Evolutionary conservation across 2,888 invertebrate species (phyloP).

Genomic region (Calameuta pallipes): DNA sequence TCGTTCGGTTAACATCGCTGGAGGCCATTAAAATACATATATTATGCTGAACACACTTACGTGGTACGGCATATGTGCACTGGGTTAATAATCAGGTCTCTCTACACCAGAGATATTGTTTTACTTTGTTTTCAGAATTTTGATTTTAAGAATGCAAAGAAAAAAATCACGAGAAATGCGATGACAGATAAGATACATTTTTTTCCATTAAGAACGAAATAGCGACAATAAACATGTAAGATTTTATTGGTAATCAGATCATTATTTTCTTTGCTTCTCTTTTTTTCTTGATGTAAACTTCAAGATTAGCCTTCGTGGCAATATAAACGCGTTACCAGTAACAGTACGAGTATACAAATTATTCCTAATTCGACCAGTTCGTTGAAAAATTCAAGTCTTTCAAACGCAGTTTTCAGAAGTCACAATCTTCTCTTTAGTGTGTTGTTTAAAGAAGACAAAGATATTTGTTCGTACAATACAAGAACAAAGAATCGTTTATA

Average conservation of each 20-base stretch:
- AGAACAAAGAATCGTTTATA: neutral
- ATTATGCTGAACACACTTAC: neutral
- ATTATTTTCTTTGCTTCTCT: neutral
- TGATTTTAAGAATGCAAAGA: neutral
- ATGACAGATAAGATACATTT: neutral
- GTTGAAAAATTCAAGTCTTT: neutral
- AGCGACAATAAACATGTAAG: neutral
- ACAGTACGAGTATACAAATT: neutral
- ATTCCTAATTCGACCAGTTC: neutral
- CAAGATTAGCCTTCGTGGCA: neutral
- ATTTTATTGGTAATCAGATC: neutral
- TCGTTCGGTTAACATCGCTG: neutral
- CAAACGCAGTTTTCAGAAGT: neutral
- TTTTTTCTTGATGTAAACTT: neutral
- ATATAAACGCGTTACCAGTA: neutral
- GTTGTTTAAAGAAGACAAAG: neutral
- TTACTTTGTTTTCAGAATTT: neutral
- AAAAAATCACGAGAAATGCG: neutral
- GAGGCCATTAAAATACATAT: neutral
- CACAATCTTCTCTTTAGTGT: neutral
- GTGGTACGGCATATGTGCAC: neutral
- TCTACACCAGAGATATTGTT: neutral
- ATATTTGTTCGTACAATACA: neutral
- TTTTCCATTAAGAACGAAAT: neutral
- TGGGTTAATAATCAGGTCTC: neutral